Evolutionary conservation across 2,888 invertebrate genomes (phyloP), one percentile per base, ranked within the genome.

Genomic region (Molorchus minor): DNA sequence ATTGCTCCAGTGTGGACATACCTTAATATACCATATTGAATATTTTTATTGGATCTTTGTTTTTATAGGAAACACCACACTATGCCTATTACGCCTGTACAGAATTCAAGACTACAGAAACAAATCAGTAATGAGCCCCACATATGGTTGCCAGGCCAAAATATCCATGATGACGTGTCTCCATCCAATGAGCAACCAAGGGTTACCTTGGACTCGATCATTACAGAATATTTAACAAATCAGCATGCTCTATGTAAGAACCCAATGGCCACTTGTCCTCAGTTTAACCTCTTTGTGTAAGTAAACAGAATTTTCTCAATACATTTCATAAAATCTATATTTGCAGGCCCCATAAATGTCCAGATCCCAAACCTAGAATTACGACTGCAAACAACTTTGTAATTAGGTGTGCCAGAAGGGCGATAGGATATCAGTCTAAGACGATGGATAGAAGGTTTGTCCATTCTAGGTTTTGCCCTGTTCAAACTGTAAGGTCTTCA

Each of bases 231-330:
- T 82, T 85, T 98, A 51, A 92, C 96, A 71, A 96, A 96, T 82
- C 98, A 99, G 80, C 99, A 99, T 82, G 92, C 97, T n/a, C 83
- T 95, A 4, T 99, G 99, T 83, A 94, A 93, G 82, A 96, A 98
- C 81, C 99, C 99, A 0, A 96, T 99, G 83, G 93, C 94, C 25
- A 97, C 96, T 0, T 98, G 98, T 81, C 98, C 98, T 0, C 94
- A 95, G 77, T 98, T 98, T 77, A 95, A 96, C 79, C 84, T 98
- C 30, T 94, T 96, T 75, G 86, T 88, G 91, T 92, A 77, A 25
- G 25, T 25, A 25, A 25, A 25, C 3, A 25, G n/a, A n/a, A n/a
- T n/a, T n/a, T n/a, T n/a, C n/a, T n/a, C n/a, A n/a, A n/a, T n/a
- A n/a, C n/a, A n/a, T 25, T 8, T 25, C 25, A 25, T 25, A 3